These are phyloP conservation scores for Hoplostethus atlanticus DNA, from an alignment of 2,797 vertebrate species.

Conservation along the genomic window DNA sequence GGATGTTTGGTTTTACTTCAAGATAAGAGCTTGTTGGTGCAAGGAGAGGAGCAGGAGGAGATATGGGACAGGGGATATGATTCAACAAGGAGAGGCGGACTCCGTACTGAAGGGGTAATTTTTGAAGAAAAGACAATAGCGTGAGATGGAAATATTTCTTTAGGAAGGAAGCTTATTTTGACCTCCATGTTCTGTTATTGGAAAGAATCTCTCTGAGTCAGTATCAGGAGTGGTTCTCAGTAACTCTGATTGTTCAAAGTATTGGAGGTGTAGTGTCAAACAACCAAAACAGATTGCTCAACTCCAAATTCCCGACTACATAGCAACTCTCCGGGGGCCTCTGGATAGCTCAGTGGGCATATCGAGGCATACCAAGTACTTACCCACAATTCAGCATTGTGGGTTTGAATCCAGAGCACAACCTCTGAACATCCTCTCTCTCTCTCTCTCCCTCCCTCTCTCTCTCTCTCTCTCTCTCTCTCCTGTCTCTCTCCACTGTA, in stretches of 20 bases:
- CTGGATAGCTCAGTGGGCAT: too few relatives aligned
- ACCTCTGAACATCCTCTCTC: too few relatives aligned
- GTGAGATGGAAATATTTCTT: neutral
- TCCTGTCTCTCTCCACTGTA: too few relatives aligned
- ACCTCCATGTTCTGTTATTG: neutral
- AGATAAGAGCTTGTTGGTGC: neutral
- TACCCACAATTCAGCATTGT: too few relatives aligned
- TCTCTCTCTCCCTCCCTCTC: too few relatives aligned
- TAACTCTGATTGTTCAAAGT: neutral
- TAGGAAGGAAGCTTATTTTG: slow-evolving; percentile 1
- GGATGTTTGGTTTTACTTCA: slow-evolving; percentile 15
- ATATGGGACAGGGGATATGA: too few relatives aligned
- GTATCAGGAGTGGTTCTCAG: too few relatives aligned
- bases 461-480: too few relatives aligned
- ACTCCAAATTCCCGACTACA: neutral
- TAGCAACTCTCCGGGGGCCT: neutral
- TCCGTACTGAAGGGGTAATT: neutral
- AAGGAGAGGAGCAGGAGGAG: neutral
- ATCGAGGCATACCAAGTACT: too few relatives aligned
- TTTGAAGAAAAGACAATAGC: neutral
- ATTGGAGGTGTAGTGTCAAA: neutral
- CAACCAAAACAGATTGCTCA: too few relatives aligned
- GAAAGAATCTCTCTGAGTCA: neutral
- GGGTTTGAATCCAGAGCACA: too few relatives aligned
- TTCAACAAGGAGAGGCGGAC: too few relatives aligned